These are phyloP conservation scores for Muricea muricata DNA, from an alignment of 92 coral and sea anemone genomes.

Conservation along the genomic window DNA sequence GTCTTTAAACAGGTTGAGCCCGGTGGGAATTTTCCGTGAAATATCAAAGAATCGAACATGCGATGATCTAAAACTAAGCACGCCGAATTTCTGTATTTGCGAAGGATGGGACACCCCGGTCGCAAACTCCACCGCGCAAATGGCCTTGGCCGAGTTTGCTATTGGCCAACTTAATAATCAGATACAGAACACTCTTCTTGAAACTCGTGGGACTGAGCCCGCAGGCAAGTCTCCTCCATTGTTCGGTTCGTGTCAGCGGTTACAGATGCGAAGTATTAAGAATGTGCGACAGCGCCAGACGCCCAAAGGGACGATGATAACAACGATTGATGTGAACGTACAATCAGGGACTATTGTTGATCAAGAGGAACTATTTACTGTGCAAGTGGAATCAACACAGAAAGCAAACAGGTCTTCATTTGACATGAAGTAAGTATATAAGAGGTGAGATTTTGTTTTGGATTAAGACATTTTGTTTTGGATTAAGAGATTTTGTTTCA, in stretches of 20 bases:
- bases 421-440: neutral
- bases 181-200: conserved; percentile 39
- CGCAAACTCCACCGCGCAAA: conserved; percentile 53
- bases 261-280: conserved; percentile 56
- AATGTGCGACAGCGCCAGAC: conserved; percentile 72
- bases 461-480: too few species aligned
- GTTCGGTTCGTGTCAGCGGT: conserved; percentile 64
- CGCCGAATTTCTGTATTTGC: conserved; percentile 83
- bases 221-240: neutral
- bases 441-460: too few species aligned
- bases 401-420: conserved; percentile 43
- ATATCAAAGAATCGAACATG: conserved; percentile 73
- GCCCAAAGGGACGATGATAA: conserved; percentile 54
- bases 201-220: neutral
- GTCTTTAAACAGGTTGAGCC: neutral
- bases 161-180: conserved; percentile 80
- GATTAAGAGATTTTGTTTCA: too few species aligned
- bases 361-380: conserved; percentile 74
- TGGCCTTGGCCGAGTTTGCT: conserved; percentile 86
- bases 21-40: conserved; percentile 69
- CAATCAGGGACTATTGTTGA: conserved; percentile 74
- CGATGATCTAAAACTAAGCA: conserved; percentile 70
- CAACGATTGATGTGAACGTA: conserved; percentile 66
- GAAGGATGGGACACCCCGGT: conserved; percentile 80
- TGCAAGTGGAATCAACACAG: conserved; percentile 62